These are phyloP conservation scores for Hypercompe scribonia DNA, from an alignment of 2,888 invertebrate genomes.

Conservation along the genomic window DNA sequence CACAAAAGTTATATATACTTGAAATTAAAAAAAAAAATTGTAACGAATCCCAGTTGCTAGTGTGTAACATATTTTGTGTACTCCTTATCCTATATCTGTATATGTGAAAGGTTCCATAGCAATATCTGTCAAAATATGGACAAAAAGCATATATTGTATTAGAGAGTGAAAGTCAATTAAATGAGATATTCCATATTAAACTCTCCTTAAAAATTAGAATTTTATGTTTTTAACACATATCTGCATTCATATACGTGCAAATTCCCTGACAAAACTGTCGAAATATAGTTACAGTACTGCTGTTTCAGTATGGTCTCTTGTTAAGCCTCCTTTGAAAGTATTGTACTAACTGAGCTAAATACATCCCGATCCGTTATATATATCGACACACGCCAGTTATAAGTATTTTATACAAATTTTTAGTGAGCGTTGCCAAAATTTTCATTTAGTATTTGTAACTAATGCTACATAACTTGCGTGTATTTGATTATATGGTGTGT, in stretches of 20 bases:
- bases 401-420: not conserved
- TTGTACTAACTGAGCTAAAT: not conserved
- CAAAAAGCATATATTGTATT: not conserved
- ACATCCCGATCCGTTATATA: not conserved
- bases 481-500: not conserved
- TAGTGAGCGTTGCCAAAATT: not conserved
- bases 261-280: not conserved
- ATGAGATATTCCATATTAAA: not conserved
- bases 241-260: no score
- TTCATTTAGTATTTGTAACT: not conserved
- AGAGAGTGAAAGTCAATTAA: no score
- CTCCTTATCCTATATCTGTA: not conserved
- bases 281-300: not conserved
- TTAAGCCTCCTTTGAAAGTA: not conserved
- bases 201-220: not conserved
- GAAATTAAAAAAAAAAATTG: no score
- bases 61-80: not conserved
- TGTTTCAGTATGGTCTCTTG: not conserved
- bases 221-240: not conserved
- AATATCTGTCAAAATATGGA: not conserved
- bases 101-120: not conserved
- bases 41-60: not conserved
- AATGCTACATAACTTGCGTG: slow-evolving; percentile 17
- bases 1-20: no score
- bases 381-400: not conserved